Conservation (phyloP, 92 coral and sea anemone genomes). For the Phenganax stokvisi region DNA sequence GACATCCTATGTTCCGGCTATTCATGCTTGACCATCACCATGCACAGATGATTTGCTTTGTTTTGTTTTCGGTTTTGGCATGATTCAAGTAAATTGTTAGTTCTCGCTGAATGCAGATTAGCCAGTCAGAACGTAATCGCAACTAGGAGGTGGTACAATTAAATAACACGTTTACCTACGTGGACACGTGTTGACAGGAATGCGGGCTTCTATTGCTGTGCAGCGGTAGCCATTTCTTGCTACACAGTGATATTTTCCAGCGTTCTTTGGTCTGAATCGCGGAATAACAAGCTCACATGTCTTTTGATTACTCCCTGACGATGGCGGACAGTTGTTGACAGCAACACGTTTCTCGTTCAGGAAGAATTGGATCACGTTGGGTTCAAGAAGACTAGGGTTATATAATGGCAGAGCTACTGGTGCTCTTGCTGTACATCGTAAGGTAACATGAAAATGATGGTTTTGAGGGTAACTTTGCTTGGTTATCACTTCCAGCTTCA, state of each 20-base stretch:
- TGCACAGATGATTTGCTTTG: too few relatives aligned
- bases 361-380: neutral
- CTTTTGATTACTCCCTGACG: neutral
- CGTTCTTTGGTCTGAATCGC: neutral
- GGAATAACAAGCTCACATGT: constrained; percentile 7
- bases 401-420: neutral
- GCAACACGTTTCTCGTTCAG: neutral
- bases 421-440: constrained; percentile 13
- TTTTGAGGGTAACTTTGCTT: neutral
- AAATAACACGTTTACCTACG: neutral
- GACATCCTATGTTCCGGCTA: too few relatives aligned
- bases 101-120: too few relatives aligned
- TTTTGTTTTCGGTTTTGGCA: too few relatives aligned
- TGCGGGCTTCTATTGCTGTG: neutral
- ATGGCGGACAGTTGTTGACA: neutral
- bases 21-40: too few relatives aligned
- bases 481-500: constrained; percentile 12
- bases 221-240: constrained; percentile 7
- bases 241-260: neutral
- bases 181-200: constrained; percentile 12
- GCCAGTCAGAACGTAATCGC: too few relatives aligned
- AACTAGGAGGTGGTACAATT: too few relatives aligned
- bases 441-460: neutral
- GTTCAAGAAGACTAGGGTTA: neutral
- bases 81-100: too few relatives aligned